Conservation (phyloP, 1,140 invertebrate genomes). For the Zophobas morio region DNA sequence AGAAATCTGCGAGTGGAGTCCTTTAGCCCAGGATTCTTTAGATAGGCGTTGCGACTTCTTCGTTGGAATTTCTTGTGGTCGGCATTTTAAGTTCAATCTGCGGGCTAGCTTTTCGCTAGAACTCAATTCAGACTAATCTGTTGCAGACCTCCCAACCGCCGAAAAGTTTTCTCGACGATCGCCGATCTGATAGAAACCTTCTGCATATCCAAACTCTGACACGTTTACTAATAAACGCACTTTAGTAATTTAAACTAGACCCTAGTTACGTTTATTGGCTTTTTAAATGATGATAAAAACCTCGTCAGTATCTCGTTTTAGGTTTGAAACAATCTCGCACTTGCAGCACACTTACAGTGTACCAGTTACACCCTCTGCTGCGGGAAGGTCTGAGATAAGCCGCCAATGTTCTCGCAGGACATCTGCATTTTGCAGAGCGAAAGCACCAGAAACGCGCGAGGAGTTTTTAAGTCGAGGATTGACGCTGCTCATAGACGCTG, state of each 20-base stretch:
- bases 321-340: slow-evolving; percentile 71
- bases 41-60: slow-evolving; percentile 60
- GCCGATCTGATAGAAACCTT: slow-evolving; percentile 33
- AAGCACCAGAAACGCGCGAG: slow-evolving; percentile 71
- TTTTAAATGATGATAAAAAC: slow-evolving; percentile 57
- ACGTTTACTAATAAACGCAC: neutral
- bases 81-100: slow-evolving; percentile 74
- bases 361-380: slow-evolving; percentile 69
- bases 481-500: slow-evolving; percentile 61
- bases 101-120: slow-evolving; percentile 68
- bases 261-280: neutral
- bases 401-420: slow-evolving; percentile 70
- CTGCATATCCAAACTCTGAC: neutral
- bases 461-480: slow-evolving; percentile 60
- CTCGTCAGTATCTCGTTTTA: slow-evolving; percentile 20
- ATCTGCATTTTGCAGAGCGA: slow-evolving; percentile 70
- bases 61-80: slow-evolving; percentile 72
- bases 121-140: slow-evolving; percentile 77
- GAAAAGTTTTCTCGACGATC: slow-evolving; percentile 12
- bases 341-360: slow-evolving; percentile 72
- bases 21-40: slow-evolving; percentile 60
- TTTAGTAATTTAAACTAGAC: neutral
- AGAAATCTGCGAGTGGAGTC: slow-evolving; percentile 68
- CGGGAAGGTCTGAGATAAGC: slow-evolving; percentile 75
- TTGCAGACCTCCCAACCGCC: slow-evolving; percentile 64